Conservation (phyloP, 2,797 vertebrate species). For the Heterohyrax brucei region DNA sequence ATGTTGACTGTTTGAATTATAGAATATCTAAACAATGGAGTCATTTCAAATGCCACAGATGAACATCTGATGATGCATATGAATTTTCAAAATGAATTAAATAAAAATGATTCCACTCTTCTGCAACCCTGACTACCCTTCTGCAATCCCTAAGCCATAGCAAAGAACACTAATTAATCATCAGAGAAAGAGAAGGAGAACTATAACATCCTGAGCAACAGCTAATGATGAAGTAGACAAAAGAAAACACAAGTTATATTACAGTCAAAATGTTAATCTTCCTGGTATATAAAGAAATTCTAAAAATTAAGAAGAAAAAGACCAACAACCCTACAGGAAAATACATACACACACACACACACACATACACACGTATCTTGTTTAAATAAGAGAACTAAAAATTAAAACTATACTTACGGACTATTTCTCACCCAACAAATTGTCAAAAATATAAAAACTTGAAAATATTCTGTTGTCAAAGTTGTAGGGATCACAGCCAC, state of each 20-base stretch:
- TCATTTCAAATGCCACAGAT: slow-evolving; percentile 38
- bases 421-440: slow-evolving; percentile 55
- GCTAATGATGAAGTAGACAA: background rate
- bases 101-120: slow-evolving; percentile 52
- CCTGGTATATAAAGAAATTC: background rate
- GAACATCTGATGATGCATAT: background rate
- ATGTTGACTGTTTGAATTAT: slow-evolving; percentile 9
- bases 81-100: slow-evolving; percentile 58
- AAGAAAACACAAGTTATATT: background rate
- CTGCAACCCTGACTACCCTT: background rate
- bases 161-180: background rate
- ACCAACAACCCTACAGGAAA: background rate
- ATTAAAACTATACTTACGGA: slow-evolving; percentile 21
- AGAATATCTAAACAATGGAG: background rate
- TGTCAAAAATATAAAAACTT: slow-evolving; percentile 60
- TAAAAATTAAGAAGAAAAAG: slow-evolving; percentile 32
- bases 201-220: background rate
- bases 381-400: slow-evolving; percentile 44
- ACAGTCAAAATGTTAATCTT: slow-evolving; percentile 29
- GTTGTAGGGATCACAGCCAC: slow-evolving; percentile 13
- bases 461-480: slow-evolving; percentile 34
- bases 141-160: background rate
- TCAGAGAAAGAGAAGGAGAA: background rate
- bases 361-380: slow-evolving; percentile 5
- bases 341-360: background rate